Conservation (phyloP, 2,888 invertebrate species). For the Norana najaformis region DNA sequence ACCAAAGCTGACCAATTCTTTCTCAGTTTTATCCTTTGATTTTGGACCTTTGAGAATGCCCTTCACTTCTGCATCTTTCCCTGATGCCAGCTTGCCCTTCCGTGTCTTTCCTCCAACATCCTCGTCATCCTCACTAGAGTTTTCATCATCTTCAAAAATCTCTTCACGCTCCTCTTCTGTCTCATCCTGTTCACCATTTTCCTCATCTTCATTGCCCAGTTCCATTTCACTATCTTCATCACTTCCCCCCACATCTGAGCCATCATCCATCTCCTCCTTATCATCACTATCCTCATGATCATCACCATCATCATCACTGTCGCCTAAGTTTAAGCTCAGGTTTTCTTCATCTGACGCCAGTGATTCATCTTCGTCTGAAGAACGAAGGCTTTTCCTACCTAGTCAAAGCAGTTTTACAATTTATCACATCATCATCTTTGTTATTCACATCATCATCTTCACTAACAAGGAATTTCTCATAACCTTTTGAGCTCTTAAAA, state of each 20-base stretch:
- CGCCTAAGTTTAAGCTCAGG: background rate
- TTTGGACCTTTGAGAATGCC: slow-evolving; percentile 15
- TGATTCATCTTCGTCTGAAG: background rate
- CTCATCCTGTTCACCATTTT: slow-evolving; percentile 4
- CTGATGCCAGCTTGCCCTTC: background rate
- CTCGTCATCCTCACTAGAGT: slow-evolving; percentile 30
- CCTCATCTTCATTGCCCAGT: slow-evolving; percentile 24
- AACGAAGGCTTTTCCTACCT: background rate
- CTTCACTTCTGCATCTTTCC: slow-evolving; percentile 21
- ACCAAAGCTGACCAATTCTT: background rate
- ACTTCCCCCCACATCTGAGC: slow-evolving; percentile 29
- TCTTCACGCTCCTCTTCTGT: slow-evolving; percentile 30
- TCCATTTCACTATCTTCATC: slow-evolving; percentile 29
- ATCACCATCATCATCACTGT: slow-evolving; percentile 22
- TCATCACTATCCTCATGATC: slow-evolving; percentile 27
- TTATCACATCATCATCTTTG: background rate
- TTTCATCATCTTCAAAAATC: slow-evolving; percentile 20
- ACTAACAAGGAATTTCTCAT: background rate
- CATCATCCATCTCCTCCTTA: slow-evolving; percentile 30
- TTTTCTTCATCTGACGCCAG: background rate
- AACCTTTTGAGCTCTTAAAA: background rate
- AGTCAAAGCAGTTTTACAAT: background rate
- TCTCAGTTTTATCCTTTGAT: background rate
- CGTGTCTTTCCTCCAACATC: background rate
- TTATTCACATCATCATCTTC: background rate